Conservation (phyloP, 2,113 vertebrate species). For the Emydocephalus ijimae region DNA sequence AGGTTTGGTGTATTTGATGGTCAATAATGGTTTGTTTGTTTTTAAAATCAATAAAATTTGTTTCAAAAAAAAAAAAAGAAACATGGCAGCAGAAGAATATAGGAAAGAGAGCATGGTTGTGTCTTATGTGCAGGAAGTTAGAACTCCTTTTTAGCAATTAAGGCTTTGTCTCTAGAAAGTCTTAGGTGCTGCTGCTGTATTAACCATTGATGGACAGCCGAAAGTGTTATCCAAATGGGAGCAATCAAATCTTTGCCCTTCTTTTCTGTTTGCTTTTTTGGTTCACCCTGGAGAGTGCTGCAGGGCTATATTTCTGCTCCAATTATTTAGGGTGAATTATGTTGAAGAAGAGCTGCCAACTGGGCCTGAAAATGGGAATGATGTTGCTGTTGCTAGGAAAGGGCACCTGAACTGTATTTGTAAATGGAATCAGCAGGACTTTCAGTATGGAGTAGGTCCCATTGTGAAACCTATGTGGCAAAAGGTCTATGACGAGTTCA, state of each 20-base stretch:
- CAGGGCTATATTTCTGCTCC: conserved; percentile 57
- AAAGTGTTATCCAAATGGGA: conserved; percentile 10
- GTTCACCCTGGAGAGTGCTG: conserved; percentile 25
- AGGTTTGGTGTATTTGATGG: too few relatives aligned
- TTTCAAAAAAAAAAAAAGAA: too few relatives aligned
- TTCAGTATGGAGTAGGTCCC: not conserved
- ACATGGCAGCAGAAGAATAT: too few relatives aligned
- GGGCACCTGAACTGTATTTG: not conserved
- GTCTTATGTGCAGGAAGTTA: fast-evolving
- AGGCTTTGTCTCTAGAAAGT: fast-evolving
- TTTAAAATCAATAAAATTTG: too few relatives aligned
- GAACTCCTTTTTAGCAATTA: not conserved
- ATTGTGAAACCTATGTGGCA: not conserved
- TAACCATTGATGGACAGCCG: fast-evolving
- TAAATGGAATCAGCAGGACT: conserved; percentile 8
- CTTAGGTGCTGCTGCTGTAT: not conserved
- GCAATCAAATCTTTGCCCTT: conserved; percentile 29
- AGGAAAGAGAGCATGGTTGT: not conserved
- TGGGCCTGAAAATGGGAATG: not conserved
- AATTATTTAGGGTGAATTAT: conserved; percentile 40
- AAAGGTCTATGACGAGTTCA: not conserved
- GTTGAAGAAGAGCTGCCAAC: conserved; percentile 31
- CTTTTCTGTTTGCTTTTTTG: conserved; percentile 12
- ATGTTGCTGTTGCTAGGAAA: not conserved
- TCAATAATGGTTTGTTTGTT: too few relatives aligned